Conservation (phyloP, 2,888 invertebrate species). For the Acronicta leporina region DNA sequence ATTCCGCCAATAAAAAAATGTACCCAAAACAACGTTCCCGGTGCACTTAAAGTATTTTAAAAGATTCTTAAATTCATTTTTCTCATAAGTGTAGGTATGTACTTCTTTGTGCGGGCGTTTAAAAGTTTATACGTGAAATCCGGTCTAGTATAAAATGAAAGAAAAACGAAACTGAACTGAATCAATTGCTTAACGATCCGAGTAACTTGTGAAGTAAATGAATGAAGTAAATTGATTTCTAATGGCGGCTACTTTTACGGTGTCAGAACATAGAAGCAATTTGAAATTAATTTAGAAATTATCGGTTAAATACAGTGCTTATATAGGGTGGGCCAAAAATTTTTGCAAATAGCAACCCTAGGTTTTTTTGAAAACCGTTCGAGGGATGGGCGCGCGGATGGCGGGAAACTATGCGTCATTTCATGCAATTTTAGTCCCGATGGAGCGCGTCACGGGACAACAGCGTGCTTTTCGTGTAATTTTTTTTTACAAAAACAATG, state of each 20-base stretch:
- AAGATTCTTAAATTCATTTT: constrained; percentile 27
- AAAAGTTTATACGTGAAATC: constrained; percentile 22
- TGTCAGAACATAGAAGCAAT: background rate
- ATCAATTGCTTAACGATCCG: constrained; percentile 27
- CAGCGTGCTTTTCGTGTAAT: too few relatives aligned
- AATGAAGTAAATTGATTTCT: constrained; percentile 37
- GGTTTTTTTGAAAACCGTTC: too few relatives aligned
- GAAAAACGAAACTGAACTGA: constrained; percentile 19
- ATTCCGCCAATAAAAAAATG: too few relatives aligned
- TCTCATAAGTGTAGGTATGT: background rate
- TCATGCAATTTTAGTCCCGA: too few relatives aligned
- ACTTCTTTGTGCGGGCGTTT: constrained; percentile 12
- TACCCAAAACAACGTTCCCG: too few relatives aligned
- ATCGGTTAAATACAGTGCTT: too few relatives aligned
- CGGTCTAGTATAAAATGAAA: constrained; percentile 1
- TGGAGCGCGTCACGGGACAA: too few relatives aligned
- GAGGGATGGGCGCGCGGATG: too few relatives aligned
- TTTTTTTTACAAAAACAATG: too few relatives aligned
- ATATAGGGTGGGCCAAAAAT: too few relatives aligned
- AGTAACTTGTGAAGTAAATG: constrained; percentile 9
- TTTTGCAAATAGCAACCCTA: too few relatives aligned
- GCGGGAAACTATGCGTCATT: too few relatives aligned
- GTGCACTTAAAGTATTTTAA: constrained; percentile 4
- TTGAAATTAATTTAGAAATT: background rate
- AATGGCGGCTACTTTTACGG: constrained; percentile 2